Percentiles rank a stretch among this genome's conserved stretches.
Conservation (phyloP, 2,888 invertebrate species). For the Thymelicus sylvestris region DNA sequence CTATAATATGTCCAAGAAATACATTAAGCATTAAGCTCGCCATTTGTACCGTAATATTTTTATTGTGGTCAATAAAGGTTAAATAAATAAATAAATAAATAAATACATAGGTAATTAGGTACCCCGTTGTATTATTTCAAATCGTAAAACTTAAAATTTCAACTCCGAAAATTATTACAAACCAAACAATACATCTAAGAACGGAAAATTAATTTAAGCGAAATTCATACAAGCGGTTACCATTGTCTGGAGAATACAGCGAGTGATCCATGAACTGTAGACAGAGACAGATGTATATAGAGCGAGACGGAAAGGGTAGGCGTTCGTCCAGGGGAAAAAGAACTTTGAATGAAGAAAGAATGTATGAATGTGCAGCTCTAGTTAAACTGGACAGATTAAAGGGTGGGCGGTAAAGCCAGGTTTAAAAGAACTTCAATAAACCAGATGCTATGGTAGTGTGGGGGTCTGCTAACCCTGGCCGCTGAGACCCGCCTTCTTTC, state of each 20-base stretch:
- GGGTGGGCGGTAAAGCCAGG: conserved; percentile 60
- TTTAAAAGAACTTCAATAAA: conserved; percentile 42
- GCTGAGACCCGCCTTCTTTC: conserved; percentile 66
- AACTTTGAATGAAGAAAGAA: conserved; percentile 37
- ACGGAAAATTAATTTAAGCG: conserved; percentile 5
- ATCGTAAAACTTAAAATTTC: neutral
- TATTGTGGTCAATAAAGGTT: no score
- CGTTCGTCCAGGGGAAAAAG: conserved; percentile 49
- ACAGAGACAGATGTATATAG: conserved; percentile 35
- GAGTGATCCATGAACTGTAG: conserved; percentile 7
- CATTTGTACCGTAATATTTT: no score
- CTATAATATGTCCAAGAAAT: no score
- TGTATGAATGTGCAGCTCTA: no score
- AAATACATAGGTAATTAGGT: no score
- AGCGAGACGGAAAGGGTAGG: conserved; percentile 60
- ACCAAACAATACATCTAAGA: conserved; percentile 4
- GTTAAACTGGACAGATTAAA: conserved; percentile 1
- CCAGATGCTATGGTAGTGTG: neutral
- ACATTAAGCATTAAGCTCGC: no score
- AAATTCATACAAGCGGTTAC: conserved; percentile 14
- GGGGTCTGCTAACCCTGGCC: conserved; percentile 48
- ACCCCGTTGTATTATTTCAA: no score
- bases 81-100: no score
- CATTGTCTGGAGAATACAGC: conserved; percentile 12
- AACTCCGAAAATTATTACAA: neutral